Base-by-base conservation (phyloP, 2,888 invertebrate species). In the Flexamia atlantica region DNA sequence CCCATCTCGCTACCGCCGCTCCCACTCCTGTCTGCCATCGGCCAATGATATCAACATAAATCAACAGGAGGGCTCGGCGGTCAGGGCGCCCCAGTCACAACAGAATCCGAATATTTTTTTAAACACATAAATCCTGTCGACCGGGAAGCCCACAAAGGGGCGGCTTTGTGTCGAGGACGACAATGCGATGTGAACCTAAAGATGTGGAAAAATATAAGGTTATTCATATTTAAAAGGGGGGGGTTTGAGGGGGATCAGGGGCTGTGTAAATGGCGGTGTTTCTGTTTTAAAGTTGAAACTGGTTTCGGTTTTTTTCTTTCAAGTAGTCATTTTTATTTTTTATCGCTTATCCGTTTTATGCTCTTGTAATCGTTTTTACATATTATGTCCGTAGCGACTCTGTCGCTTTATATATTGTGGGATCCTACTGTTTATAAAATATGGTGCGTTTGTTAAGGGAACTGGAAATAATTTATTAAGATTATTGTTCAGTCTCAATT, bases 121-220 rank as follows among this genome's bases (percentile, higher is more conserved):
- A 76, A 76, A 76, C 76, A 76, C 76, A 76, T 76, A 76, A 76
- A 76, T 76, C 76, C 28, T 28, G 50, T 17, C 17, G 50, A 76
- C 76, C 70, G 40, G 70, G 36, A 32, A 20, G n/a, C 20, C 76
- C 36, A 36, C 36, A 76, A 50, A 76, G 76, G 76, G 72, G 20
- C n/a, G 10, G 32, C 76, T 46, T 76, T 76, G 76, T 76, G 72
- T 42, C 72, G 14, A 23, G 42, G 23, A 72, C 20, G 72, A 72
- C 72, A 72, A 76, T 76, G 30, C 76, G 50, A 50, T n/a, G 50
- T 23, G 76, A 28, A 46, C 76, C 76, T 76, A 76, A 76, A 76
- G 76, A 76, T 76, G 76, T 76, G 76, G 76, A 76, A 76, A 72
- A 72, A 76, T 76, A 76, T 76, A 76, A 76, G 76, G 76, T 76